Evolutionary conservation across 2,888 invertebrate species (phyloP), one percentile per base, ranked within the genome.

Genomic region (Cyclophora albipunctata): DNA sequence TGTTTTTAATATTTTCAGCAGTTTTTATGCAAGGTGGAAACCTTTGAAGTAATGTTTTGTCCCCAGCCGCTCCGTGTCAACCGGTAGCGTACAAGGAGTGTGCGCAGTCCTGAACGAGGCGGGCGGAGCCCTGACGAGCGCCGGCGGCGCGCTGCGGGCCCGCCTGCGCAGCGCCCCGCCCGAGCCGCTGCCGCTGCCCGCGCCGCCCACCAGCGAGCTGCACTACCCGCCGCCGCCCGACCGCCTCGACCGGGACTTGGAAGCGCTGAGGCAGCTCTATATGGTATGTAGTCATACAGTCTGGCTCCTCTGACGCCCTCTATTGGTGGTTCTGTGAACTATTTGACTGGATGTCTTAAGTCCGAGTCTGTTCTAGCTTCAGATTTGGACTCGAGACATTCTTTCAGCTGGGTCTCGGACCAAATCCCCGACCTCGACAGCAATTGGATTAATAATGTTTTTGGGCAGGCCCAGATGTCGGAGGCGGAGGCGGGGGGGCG

Each of bases 101-200:
- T 99, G 99, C 89, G 98, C 97, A 2, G 96, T 98, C 64, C 93
- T 99, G 35, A 99, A 99, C 87, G 97, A 97, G 79, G 96, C 95
- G 3, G 94, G 95, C 64, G 91, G 95, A 0, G 92, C 95, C 56
- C 87, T 99, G 53, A 98, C 99, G 87, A 93, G 94, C 42, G 94
- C 94, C 34, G 71, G 61, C 2, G 53, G 34, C 7, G 70, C 67
- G 42, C 68, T 75, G 57, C 67, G 73, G 55, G 90, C 91, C 40
- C 91, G 93, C 49, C 86, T 98, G 45, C 92, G 94, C 60, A 58
- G 78, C 45, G 73, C 84, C 55, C 83, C 84, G 63, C 71, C 73
- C 58, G 76, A 69, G 50, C 74, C 74, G 60, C 74, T 81, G 58
- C 70, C 77, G 35, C 69, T 78, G 46, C 59, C 71, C 7, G 57